phyloP scores from a whole-genome alignment of 2,888 invertebrate species.

The Xestia rhomboidea region DNA sequence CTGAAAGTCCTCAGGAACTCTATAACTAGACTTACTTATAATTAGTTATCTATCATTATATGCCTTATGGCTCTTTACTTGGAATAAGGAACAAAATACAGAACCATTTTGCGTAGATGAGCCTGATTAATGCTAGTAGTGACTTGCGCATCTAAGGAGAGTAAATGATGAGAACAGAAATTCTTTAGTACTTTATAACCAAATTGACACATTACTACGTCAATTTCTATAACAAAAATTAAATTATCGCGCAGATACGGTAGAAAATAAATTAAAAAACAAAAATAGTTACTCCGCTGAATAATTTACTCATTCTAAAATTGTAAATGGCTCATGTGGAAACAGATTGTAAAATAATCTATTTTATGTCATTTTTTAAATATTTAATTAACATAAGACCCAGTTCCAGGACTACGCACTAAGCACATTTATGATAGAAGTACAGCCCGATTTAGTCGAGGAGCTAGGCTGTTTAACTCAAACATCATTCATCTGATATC shows the following conservation, averaged over 20 bases:
- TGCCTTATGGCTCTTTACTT: conserved; percentile 19
- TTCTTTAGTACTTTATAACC: not conserved
- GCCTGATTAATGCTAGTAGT: not conserved
- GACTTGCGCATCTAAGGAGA: not conserved
- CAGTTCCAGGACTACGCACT: not conserved
- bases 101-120: not conserved
- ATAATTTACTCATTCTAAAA: not conserved
- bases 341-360: not conserved
- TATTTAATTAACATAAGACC: not conserved
- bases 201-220: not conserved
- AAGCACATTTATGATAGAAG: not conserved
- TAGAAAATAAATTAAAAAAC: not conserved
- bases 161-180: not conserved
- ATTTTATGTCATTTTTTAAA: no score
- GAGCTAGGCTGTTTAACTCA: not conserved
- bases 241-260: not conserved
- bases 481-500: not conserved
- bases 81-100: conserved; percentile 1
- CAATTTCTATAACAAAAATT: not conserved
- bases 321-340: not conserved
- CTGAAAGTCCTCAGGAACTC: conserved; percentile 87
- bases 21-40: conserved; percentile 76
- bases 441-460: not conserved
- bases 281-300: not conserved
- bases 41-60: conserved; percentile 13